Base-by-base conservation (phyloP, 2,888 invertebrate species). In the Invenusta paracnida region DNA sequence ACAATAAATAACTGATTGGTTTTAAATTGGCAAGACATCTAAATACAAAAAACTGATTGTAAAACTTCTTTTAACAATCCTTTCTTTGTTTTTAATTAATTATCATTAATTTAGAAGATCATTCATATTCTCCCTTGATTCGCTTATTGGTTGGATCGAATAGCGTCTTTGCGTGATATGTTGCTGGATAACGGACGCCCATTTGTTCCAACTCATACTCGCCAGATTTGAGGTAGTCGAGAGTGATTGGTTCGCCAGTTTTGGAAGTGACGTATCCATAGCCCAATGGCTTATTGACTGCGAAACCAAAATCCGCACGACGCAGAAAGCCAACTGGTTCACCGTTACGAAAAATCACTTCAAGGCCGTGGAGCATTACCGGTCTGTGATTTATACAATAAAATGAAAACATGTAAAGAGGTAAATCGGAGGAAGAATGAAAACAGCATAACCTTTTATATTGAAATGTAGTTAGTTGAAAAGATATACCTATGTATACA, bases 71-170 rank as follows among this genome's bases (percentile, higher is more conserved):
- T n/a, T n/a, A n/a, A n/a, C n/a, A n/a, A n/a, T n/a, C n/a, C n/a
- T n/a, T n/a, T n/a, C n/a, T n/a, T n/a, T n/a, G n/a, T n/a, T n/a
- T n/a, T n/a, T n/a, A n/a, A n/a, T n/a, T n/a, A n/a, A n/a, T n/a
- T n/a, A n/a, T n/a, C n/a, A n/a, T n/a, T n/a, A n/a, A n/a, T n/a
- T n/a, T n/a, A n/a, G n/a, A n/a, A n/a, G n/a, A n/a, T n/a, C n/a
- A n/a, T 66, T 92, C 91, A 87, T 93, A 93, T 84, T 90, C 88
- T 31, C 95, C 96, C 82, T 94, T 92, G 83, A 95, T 92, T 88
- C 96, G 93, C 90, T 94, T 94, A 85, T 94, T 94, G 84, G 93
- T 93, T 0, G 95, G 95, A 92, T 96, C 96, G 89, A 96, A 96
- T 0, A 95, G 95, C 88, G 95, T 95, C 89, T 93, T 94, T 29